phyloP scores from a whole-genome alignment of 2,113 vertebrate genomes.

The Sinosuthora webbiana region DNA sequence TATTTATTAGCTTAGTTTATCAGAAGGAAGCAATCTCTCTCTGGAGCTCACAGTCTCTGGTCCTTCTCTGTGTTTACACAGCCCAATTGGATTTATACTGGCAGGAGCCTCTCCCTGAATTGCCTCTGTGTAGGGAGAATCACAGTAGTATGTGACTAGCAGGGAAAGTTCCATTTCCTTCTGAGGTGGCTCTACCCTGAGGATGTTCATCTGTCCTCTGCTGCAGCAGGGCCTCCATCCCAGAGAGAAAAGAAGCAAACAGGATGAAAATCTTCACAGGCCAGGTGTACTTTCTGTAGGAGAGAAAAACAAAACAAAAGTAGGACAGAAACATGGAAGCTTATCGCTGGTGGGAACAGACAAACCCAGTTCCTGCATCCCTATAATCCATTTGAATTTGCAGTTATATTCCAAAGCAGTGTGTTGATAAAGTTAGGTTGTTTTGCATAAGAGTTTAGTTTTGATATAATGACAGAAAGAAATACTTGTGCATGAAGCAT shows the following conservation, averaged over 20 bases:
- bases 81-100: background rate
- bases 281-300: accelerated
- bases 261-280: background rate
- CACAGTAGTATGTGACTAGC: background rate
- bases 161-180: background rate
- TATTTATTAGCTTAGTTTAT: background rate
- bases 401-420: background rate
- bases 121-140: background rate
- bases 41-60: background rate
- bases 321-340: background rate
- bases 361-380: background rate
- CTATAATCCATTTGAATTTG: background rate
- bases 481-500: accelerated
- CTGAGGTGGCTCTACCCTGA: background rate
- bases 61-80: background rate
- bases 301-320: background rate
- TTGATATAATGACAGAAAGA: background rate
- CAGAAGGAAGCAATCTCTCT: background rate
- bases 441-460: background rate
- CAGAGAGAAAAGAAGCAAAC: background rate
- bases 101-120: background rate
- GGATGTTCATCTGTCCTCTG: background rate
- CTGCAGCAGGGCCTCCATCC: background rate
- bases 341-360: background rate
- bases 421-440: background rate